These are phyloP conservation scores for Limnephilus auricula DNA, from an alignment of 2,888 invertebrate species.

Conservation along the genomic window DNA sequence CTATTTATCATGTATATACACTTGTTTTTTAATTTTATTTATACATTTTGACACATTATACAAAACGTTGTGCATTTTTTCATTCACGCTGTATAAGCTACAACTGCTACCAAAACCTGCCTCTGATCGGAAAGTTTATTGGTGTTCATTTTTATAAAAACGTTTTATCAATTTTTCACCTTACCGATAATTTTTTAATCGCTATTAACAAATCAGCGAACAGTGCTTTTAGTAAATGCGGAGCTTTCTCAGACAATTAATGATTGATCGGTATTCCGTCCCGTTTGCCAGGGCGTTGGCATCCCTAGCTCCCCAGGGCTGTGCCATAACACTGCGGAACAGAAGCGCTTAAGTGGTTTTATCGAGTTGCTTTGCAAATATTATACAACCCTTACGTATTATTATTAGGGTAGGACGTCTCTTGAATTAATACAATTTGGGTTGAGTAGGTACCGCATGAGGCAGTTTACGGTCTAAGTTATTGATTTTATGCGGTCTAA, in stretches of 20 bases:
- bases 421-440: conserved; percentile 23
- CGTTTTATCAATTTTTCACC: background rate
- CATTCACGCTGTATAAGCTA: background rate
- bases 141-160: background rate
- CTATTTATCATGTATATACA: no score
- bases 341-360: conserved; percentile 20
- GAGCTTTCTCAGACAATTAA: conserved; percentile 1
- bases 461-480: conserved; percentile 41
- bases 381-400: conserved; percentile 6
- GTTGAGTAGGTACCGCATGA: conserved; percentile 16
- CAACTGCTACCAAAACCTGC: background rate
- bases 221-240: conserved; percentile 23
- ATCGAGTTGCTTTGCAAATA: conserved; percentile 23
- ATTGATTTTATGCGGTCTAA: conserved; percentile 49
- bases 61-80: background rate
- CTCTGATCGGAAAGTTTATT: background rate
- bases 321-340: conserved; percentile 5
- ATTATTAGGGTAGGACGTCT: conserved; percentile 39
- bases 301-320: conserved; percentile 18
- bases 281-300: background rate
- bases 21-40: no score
- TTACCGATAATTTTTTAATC: background rate
- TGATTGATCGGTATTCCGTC: conserved; percentile 31
- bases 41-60: background rate
- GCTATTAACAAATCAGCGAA: background rate